Percentiles rank a stretch among this genome's conserved stretches.
phyloP scores from a whole-genome alignment of 1,140 invertebrate genomes.

The Lysiphlebus fabarum region DNA sequence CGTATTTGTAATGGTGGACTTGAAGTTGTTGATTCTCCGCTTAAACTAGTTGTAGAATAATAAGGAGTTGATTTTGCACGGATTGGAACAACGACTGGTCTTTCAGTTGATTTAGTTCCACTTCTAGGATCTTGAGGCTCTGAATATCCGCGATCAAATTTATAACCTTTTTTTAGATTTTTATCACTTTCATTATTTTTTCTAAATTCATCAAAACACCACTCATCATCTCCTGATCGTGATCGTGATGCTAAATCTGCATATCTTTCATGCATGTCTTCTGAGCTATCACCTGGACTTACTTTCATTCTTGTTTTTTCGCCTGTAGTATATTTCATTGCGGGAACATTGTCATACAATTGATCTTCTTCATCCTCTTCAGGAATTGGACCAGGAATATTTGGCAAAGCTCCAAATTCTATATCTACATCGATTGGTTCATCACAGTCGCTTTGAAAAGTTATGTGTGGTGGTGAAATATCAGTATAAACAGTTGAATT shows the following conservation, averaged over 20 bases:
- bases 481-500: conserved; percentile 26
- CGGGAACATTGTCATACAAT: conserved; percentile 51
- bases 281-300: conserved; percentile 42
- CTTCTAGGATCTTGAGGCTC: conserved; percentile 35
- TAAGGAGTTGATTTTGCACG: conserved; percentile 50
- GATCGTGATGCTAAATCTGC: conserved; percentile 38
- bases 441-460: conserved; percentile 44
- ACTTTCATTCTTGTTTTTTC: conserved; percentile 47
- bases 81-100: conserved; percentile 48
- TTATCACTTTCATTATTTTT: conserved; percentile 23
- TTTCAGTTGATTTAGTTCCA: conserved; percentile 47
- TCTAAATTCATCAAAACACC: conserved; percentile 44
- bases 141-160: conserved; percentile 39
- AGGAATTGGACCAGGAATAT: conserved; percentile 42
- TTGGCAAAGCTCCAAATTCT: conserved; percentile 23
- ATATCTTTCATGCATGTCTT: conserved; percentile 52
- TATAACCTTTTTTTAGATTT: conserved; percentile 23
- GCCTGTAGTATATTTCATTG: conserved; percentile 45
- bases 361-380: conserved; percentile 49
- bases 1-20: conserved; percentile 52
- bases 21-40: conserved; percentile 53
- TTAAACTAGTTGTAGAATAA: conserved; percentile 52
- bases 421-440: conserved; percentile 37
- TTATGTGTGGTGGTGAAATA: conserved; percentile 40
- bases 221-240: conserved; percentile 42